Base-by-base conservation (phyloP, 2,113 vertebrate species). In the Caranx ignobilis region DNA sequence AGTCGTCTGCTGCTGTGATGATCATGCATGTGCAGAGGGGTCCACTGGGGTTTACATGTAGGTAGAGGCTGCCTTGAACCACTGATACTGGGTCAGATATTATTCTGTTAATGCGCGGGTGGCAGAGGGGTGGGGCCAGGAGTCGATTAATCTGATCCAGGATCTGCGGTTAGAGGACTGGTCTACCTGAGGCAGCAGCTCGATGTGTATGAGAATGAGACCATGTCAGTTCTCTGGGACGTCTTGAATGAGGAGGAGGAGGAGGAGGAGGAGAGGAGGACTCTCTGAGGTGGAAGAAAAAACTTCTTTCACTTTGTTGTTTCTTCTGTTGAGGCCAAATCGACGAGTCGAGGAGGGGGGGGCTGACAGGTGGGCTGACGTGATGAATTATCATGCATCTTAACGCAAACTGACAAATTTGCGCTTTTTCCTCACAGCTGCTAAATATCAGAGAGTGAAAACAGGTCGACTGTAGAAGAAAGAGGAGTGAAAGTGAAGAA, bases 371-470 rank as follows among this genome's bases (percentile, higher is more conserved):
- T 66, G 83, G 84, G 80, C 86, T 79, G 86, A 89, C 71, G 77
- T 85, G 87, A 93, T 93, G 91, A 72, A 77, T 31, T 41, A 32
- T 88, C 79, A 85, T 94, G 92, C 89, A 86, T 93, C 61, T 89
- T 86, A 68, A 87, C 56, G 82, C 89, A 6, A 39, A 48, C 52
- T 83, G 91, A 83, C 93, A 94, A 90, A 95, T 93, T 91, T 92
- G 92, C 41, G 74, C 88, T 88, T 85, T 75, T 75, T 83, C 87
- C 89, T 89, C 88, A 88, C 71, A 70, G 89, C 75, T 86, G 87
- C 75, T 63, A 4, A n/a, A 71, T 3, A 54, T 47, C 8, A 16
- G 65, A 70, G 16, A 16, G n/a, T 13, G 13, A 39, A 60, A 63
- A 55, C 11, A 75, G 39, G 61, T 2, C 7, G n/a, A 54, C 8